Evolutionary conservation across 2,888 invertebrate genomes (phyloP).

Genomic region (Phengaris alcon): DNA sequence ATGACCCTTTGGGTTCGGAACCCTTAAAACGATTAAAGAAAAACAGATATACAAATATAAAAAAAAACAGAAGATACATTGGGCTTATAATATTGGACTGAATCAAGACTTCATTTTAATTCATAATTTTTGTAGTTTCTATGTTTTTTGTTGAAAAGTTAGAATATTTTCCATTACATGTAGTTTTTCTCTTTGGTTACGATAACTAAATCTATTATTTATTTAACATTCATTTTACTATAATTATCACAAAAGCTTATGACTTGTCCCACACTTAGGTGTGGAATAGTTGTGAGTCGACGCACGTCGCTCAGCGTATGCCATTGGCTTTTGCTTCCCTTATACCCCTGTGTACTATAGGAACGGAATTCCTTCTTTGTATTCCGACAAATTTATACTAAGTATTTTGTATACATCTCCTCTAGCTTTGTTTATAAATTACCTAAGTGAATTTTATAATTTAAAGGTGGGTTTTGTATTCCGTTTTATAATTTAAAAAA

Average conservation of each 20-base stretch:
- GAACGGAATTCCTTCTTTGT: conserved; percentile 35
- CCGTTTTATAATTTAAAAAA: not conserved
- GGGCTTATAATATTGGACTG: no score
- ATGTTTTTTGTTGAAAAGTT: no score
- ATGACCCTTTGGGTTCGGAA: no score
- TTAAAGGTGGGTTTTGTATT: not conserved
- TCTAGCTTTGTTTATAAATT: not conserved
- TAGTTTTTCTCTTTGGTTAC: no score
- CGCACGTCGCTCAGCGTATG: conserved; percentile 72
- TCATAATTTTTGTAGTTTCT: no score
- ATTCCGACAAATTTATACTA: conserved; percentile 22
- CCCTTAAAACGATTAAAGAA: no score
- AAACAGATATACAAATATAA: no score
- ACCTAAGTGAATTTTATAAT: not conserved
- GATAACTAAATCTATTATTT: no score
- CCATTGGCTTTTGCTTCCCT: conserved; percentile 61
- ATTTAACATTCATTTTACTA: no score
- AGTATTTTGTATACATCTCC: conserved; percentile 26
- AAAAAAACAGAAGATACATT: no score
- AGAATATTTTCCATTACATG: no score
- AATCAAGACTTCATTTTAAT: no score
- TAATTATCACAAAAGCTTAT: conserved; percentile 36
- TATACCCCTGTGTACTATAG: conserved; percentile 43
- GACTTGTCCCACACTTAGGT: conserved; percentile 46
- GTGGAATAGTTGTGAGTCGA: conserved; percentile 70